Percentiles rank a stretch among this genome's conserved stretches.
Evolutionary conservation across 2,797 vertebrate species (phyloP).

Genomic region (Girardinus metallicus): DNA sequence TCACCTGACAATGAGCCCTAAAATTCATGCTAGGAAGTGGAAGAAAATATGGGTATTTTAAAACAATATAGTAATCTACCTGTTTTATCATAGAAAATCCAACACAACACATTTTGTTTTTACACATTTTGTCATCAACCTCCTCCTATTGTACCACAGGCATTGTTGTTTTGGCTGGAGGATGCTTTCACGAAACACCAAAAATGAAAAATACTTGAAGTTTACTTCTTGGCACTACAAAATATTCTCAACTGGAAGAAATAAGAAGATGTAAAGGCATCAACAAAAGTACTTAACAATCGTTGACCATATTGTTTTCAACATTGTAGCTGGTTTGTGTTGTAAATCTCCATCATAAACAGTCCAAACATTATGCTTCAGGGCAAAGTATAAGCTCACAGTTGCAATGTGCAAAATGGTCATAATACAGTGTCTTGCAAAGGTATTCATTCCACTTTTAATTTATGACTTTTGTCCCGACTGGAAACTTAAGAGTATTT

Average conservation of each 20-base stretch:
- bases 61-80: slow-evolving; percentile 57
- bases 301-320: slow-evolving; percentile 68
- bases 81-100: slow-evolving; percentile 56
- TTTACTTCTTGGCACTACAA: slow-evolving; percentile 81
- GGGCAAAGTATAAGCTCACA: slow-evolving; percentile 22
- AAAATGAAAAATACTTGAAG: slow-evolving; percentile 75
- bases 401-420: slow-evolving; percentile 26
- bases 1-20: slow-evolving; percentile 75
- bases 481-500: background rate
- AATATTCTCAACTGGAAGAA: slow-evolving; percentile 82
- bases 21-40: slow-evolving; percentile 77
- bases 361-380: slow-evolving; percentile 35
- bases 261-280: slow-evolving; percentile 79
- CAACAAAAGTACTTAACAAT: slow-evolving; percentile 82
- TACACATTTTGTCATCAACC: slow-evolving; percentile 63
- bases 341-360: slow-evolving; percentile 45
- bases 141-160: slow-evolving; percentile 60
- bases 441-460: slow-evolving; percentile 4
- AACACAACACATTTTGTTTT: slow-evolving; percentile 25
- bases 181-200: slow-evolving; percentile 76
- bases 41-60: slow-evolving; percentile 61
- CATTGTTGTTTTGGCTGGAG: slow-evolving; percentile 78
- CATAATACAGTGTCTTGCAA: slow-evolving; percentile 7
- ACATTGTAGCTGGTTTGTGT: slow-evolving; percentile 57
- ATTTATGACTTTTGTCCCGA: background rate